phyloP scores from a whole-genome alignment of 2,888 invertebrate species.

The Arenicola marina region DNA sequence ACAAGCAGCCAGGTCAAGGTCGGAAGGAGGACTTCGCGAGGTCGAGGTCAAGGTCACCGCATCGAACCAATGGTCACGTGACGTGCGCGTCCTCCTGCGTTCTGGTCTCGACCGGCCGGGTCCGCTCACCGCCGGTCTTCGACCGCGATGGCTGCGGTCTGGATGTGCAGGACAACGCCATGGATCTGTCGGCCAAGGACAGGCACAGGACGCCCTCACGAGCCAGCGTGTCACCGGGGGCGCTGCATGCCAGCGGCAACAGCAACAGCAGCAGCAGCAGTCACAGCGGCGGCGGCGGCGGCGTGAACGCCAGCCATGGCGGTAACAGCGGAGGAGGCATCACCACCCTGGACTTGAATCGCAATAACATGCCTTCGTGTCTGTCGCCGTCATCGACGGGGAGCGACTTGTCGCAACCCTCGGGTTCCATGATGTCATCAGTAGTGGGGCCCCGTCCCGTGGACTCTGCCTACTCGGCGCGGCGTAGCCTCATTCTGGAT shows the following conservation, averaged over 20 bases:
- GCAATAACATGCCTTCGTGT: not conserved
- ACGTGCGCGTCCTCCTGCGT: not conserved
- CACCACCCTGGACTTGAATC: not conserved
- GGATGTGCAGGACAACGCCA: conserved; percentile 3
- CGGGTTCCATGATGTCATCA: not conserved
- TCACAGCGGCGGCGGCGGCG: too few relatives aligned
- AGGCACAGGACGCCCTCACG: not conserved
- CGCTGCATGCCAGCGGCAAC: not conserved
- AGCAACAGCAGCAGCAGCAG: not conserved
- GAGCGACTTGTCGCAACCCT: too few relatives aligned
- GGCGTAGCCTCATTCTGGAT: conserved; percentile 54
- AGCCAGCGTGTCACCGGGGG: not conserved
- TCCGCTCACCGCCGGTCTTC: too few relatives aligned
- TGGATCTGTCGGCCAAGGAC: conserved; percentile 6
- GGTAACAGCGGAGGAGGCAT: not conserved
- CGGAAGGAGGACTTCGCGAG: not conserved
- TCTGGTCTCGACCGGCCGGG: too few relatives aligned
- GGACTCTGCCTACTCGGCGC: conserved; percentile 39
- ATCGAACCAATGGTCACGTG: too few relatives aligned
- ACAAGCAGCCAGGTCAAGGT: not conserved
- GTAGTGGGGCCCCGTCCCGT: not conserved
- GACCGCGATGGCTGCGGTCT: too few relatives aligned
- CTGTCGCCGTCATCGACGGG: conserved; percentile 3
- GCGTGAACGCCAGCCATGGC: not conserved
- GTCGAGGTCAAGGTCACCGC: not conserved